Evolutionary conservation across 2,797 vertebrate species (phyloP), one percentile per base, ranked within the genome.

Genomic region (Tapera naevia): DNA sequence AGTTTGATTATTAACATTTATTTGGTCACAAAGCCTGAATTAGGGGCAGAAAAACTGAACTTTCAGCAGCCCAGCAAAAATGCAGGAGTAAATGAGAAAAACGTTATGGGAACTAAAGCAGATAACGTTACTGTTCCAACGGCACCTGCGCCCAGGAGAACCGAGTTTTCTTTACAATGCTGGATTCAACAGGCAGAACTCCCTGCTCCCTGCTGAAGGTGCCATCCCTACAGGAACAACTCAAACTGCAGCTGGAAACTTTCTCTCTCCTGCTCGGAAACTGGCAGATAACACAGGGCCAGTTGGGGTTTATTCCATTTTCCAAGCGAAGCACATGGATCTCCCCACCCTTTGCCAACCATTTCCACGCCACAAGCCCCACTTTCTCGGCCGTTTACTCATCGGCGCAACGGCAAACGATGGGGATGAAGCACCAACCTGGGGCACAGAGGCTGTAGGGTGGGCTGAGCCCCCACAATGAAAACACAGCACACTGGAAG

Each of bases 341-440:
- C 1, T 6, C n/a, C 43, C 50, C 33, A 11, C 25, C 23, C 3
- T 16, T 2, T 7, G 21, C 41, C 1, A 5, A 51, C 46, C 2
- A 5, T 30, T 45, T 35, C 14, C 11, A 4, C 9, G 51, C 58
- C 23, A 32, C 0, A 2, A 32, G 7, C 37, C 67, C 27, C 51
- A 10, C 39, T 41, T 41, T 41, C 39, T 41, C 39, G 14, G 14
- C 39, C 39, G 41, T 41, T 41, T 41, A 41, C 39, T 41, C 39
- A 41, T 41, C 39, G 41, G 39, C 41, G 39, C 39, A 41, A 41
- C 14, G 39, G 39, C 39, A 41, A 41, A 41, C 41, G 39, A 14
- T 41, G 39, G 39, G 39, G 39, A 41, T 41, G 39, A 41, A 41
- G 39, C 39, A 41, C 41, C 41, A 14, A 41, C 39, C 39, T 41